Percentiles rank a stretch among this genome's conserved stretches.
These are phyloP conservation scores for Drosophila quadrilineata DNA, from an alignment of 1,140 invertebrate species.

Conservation along the genomic window DNA sequence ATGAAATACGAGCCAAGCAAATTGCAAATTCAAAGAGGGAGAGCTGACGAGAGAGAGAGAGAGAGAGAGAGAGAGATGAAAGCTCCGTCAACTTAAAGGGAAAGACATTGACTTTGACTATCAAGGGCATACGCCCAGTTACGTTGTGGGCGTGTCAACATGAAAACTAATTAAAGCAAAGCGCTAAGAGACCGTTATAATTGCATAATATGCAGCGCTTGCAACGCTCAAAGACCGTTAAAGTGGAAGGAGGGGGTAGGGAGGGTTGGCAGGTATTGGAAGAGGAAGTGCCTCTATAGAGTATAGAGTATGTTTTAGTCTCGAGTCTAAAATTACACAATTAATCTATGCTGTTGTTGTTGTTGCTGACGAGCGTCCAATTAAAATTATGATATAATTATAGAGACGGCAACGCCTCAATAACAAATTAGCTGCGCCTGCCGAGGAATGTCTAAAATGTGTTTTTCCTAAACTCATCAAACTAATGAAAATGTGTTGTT, in stretches of 20 bases:
- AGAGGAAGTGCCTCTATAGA: no score
- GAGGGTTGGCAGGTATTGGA: no score
- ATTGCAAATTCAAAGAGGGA: conserved; percentile 69
- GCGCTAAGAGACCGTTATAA: conserved; percentile 45
- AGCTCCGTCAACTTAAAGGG: no score
- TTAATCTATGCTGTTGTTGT: conserved; percentile 58
- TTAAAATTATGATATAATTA: conserved; percentile 77
- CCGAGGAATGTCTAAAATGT: conserved; percentile 2
- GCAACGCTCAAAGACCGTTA: conserved; percentile 3
- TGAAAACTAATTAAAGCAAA: conserved; percentile 39
- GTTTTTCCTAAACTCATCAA: conserved; percentile 46
- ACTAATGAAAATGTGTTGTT: conserved; percentile 56
- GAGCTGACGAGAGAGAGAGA: conserved; percentile 16
- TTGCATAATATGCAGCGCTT: conserved; percentile 32
- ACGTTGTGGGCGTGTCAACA: conserved; percentile 14
- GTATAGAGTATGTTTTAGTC: conserved; percentile 14
- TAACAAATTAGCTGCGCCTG: conserved; percentile 35
- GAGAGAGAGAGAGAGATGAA: background rate
- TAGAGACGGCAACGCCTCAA: conserved; percentile 35
- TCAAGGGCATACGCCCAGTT: no score
- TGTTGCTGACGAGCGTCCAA: conserved; percentile 40
- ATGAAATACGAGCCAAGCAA: conserved; percentile 58
- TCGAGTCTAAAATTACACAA: conserved; percentile 41
- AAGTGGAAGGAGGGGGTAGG: no score
- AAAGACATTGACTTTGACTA: no score